Evolutionary conservation across 2,113 vertebrate species (phyloP), one percentile per base, ranked within the genome.

Genomic region (Burhinus oedicnemus): DNA sequence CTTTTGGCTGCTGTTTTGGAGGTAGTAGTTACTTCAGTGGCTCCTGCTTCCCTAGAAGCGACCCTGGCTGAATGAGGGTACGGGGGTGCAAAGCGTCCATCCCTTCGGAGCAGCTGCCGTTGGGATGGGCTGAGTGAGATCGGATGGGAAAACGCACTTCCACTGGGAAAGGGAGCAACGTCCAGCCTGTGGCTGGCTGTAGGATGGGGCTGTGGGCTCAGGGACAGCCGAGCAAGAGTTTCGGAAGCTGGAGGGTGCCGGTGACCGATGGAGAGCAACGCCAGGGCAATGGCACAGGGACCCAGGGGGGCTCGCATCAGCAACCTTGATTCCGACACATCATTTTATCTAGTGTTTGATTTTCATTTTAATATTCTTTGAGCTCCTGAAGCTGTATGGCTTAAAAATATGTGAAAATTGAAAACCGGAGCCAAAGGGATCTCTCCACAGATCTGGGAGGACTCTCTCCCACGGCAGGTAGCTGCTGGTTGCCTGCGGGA

Each of bases 1-100:
- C 75, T 90, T 80, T 89, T 90, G 93, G 95, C 85, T 94, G 93
- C 71, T 94, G 9, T 45, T 92, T 66, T 3, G 1, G 93, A 90
- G 84, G 70, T 32, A n/a, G 44, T 3, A 62, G 36, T 77, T 83
- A 19, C 55, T 80, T n/a, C 9, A 19, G 49, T 71, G 91, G 74
- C 74, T 96, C 51, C 64, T 57, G 62, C 36, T 69, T 89, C 80
- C 72, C 71, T 8, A 57, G 75, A 42, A 70, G 79, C 23, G 85
- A 12, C 18, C 9, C 15, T 64, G 81, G 69, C 62, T 70, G 58
- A 89, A 62, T 7, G 22, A 29, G 34, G 44, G 12, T 20, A 38
- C 0, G 0, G 27, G 57, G 44, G 8, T 22, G 66, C 0, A 1
- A 87, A 84, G 47, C 1, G 1, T 19, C 81, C 27, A 55, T 64